Conservation (phyloP, 2,888 invertebrate species). For the Habrosyne pyritoides region DNA sequence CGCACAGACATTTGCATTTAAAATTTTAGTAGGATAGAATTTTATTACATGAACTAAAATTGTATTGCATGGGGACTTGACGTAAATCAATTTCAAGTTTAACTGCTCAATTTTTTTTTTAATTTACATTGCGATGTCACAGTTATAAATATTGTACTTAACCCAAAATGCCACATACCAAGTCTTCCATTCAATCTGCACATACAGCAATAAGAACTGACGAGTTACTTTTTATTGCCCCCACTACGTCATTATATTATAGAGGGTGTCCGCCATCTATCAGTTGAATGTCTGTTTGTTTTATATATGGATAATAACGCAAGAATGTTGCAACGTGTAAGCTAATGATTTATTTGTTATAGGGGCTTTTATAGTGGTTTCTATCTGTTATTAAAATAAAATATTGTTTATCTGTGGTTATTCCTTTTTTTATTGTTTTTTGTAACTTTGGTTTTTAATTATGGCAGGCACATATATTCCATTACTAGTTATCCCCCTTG, state of each 20-base stretch:
- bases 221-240: slow-evolving; percentile 67
- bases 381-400: neutral
- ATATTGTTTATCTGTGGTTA: too few relatives aligned
- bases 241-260: slow-evolving; percentile 14
- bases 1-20: too few relatives aligned
- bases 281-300: slow-evolving; percentile 44
- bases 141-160: slow-evolving; percentile 9
- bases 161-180: slow-evolving; percentile 23
- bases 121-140: too few relatives aligned
- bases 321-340: slow-evolving; percentile 18
- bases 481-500: too few relatives aligned
- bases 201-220: slow-evolving; percentile 48
- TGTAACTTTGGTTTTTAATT: too few relatives aligned
- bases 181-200: slow-evolving; percentile 38
- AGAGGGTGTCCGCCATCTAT: slow-evolving; percentile 38
- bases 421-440: too few relatives aligned
- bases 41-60: too few relatives aligned
- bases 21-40: too few relatives aligned
- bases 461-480: too few relatives aligned
- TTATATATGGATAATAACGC: slow-evolving; percentile 32
- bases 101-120: too few relatives aligned
- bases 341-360: slow-evolving; percentile 10
- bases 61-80: too few relatives aligned
- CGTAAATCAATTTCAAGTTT: too few relatives aligned
- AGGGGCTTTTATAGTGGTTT: neutral